These are phyloP conservation scores for Clusia tigrina DNA, from an alignment of 2,888 invertebrate species.

Conservation along the genomic window DNA sequence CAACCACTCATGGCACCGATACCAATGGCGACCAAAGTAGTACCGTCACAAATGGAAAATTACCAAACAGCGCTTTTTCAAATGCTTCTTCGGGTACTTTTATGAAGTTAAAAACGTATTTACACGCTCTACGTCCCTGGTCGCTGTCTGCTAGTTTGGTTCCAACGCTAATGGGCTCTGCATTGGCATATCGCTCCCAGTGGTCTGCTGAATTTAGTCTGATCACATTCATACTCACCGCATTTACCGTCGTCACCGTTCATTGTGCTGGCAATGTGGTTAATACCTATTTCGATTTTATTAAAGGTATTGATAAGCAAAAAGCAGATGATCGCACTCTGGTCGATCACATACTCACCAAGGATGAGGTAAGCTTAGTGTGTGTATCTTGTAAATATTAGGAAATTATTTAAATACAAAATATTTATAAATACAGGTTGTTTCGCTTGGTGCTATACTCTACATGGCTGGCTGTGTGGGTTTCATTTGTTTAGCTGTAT, in stretches of 20 bases:
- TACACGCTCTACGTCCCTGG: conserved; percentile 91
- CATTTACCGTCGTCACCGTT: conserved; percentile 87
- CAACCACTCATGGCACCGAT: background rate
- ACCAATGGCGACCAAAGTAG: background rate
- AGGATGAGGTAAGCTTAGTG: conserved; percentile 69
- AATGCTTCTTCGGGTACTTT: conserved; percentile 64
- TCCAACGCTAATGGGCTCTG: conserved; percentile 89
- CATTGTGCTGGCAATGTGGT: conserved; percentile 97
- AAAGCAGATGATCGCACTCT: conserved; percentile 94
- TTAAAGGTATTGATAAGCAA: conserved; percentile 91
- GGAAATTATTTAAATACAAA: conserved; percentile 2
- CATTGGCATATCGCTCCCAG: conserved; percentile 84
- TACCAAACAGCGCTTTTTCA: background rate
- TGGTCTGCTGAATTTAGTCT: conserved; percentile 80
- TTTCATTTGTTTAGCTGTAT: conserved; percentile 76
- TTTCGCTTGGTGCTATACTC: conserved; percentile 86
- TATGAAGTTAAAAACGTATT: conserved; percentile 89
- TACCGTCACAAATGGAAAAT: background rate
- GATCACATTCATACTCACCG: conserved; percentile 79
- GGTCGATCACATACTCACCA: conserved; percentile 89
- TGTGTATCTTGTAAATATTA: conserved; percentile 10
- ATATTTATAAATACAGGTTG: conserved; percentile 70
- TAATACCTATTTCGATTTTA: conserved; percentile 95
- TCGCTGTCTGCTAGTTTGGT: conserved; percentile 90
- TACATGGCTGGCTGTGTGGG: conserved; percentile 87